Evolutionary conservation across 2,888 invertebrate genomes (phyloP), one percentile per base, ranked within the genome.

Genomic region (Perdita meconis): DNA sequence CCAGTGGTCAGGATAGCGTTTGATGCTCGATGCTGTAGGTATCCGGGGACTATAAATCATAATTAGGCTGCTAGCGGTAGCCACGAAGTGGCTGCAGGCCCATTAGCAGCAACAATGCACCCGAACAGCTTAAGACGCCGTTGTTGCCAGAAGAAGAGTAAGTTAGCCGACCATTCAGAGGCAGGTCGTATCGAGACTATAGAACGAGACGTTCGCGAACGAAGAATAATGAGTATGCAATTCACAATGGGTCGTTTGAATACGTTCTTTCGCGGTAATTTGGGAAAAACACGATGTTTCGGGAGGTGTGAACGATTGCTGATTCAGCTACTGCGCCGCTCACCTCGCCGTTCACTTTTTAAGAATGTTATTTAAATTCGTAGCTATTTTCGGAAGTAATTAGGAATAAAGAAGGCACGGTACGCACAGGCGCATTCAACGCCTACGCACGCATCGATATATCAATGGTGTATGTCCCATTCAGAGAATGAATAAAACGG

Each of bases 31-130:
- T 86, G 84, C 83, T 84, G 82, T 80, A 82, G 87, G 85, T 87
- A 87, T 19, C 84, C 16, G 81, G 75, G 80, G 85, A 87, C 89
- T 87, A 90, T 90, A 89, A 90, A 90, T 90, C 90, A 90, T 90
- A 90, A 90, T 90, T 90, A 90, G 89, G 87, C 86, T 86, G 86
- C 82, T 77, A 83, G 87, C 89, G 87, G 90, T 89, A 89, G 90
- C 88, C 82, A 83, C 83, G 84, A 83, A 88, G 88, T 84, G 86
- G 83, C 88, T 89, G 86, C 86, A 83, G 86, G 81, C 87, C 89
- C 89, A 90, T 90, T 90, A 90, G 89, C 86, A 86, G 84, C 90
- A 89, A 90, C 90, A 90, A 89, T 89, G 85, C 89, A 78, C 73
- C 84, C 83, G 76, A 84, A 77, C 83, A 86, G 85, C 86, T 85